Evolutionary conservation across 2,113 vertebrate genomes (phyloP).

Genomic region (Malurus cyaneus): DNA sequence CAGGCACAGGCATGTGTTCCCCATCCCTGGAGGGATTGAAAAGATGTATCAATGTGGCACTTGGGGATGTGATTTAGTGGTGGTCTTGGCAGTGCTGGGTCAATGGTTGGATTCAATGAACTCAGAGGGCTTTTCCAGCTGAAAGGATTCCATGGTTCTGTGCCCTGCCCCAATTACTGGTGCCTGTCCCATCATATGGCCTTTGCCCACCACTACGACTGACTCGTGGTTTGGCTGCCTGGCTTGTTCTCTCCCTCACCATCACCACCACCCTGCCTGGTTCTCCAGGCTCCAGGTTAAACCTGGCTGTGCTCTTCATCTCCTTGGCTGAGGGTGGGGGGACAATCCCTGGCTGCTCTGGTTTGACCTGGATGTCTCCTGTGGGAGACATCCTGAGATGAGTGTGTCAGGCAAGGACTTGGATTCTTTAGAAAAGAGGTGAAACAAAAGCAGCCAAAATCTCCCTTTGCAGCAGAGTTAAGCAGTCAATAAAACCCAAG

Average conservation of each 20-base stretch:
- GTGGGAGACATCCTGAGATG: background rate
- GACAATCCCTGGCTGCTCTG: background rate
- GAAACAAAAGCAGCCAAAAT: background rate
- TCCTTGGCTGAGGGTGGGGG: background rate
- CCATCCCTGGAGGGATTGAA: background rate
- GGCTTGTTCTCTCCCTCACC: background rate
- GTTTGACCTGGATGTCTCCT: background rate
- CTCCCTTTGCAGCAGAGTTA: background rate
- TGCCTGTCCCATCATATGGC: background rate
- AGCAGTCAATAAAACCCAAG: background rate
- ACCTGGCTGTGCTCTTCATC: background rate
- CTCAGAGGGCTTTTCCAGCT: background rate
- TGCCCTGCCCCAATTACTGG: background rate
- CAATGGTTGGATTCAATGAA: accelerated
- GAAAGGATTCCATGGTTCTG: background rate
- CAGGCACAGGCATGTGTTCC: background rate
- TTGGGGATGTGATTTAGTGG: background rate
- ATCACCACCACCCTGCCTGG: background rate
- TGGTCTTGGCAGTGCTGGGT: background rate
- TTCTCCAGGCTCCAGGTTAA: background rate
- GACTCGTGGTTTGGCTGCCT: background rate
- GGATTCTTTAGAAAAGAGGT: background rate
- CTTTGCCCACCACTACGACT: too few relatives aligned
- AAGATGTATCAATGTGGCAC: background rate
- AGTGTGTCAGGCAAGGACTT: background rate